A percentile compares a stretch with the other conserved stretches of the same genome.
These are phyloP conservation scores for Candidula unifasciata DNA, from an alignment of 2,888 invertebrate genomes.

Conservation along the genomic window DNA sequence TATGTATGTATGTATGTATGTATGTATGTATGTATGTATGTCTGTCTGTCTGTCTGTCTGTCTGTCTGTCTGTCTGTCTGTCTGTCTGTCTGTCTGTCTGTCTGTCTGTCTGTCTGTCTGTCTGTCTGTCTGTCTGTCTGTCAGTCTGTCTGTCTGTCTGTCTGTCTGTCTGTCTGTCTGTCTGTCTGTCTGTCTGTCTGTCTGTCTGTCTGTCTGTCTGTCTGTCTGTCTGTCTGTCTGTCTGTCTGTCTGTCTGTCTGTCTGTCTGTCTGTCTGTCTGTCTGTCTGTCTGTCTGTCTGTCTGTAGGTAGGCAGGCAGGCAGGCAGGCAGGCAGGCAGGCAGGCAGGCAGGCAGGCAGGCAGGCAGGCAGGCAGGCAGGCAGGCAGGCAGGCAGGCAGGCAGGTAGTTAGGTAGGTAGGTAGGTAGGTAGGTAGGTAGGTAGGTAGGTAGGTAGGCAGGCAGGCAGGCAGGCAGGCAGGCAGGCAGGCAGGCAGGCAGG, in stretches of 20 bases:
- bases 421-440: neutral
- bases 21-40: too few relatives aligned
- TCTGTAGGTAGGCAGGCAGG: too few relatives aligned
- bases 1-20: too few relatives aligned
- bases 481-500: too few relatives aligned
- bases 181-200: conserved; percentile 6
- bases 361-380: neutral
- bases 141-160: neutral
- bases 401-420: neutral
- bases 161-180: conserved; percentile 9
- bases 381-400: neutral
- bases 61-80: conserved; percentile 6
- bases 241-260: too few relatives aligned
- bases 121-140: conserved; percentile 10
- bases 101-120: conserved; percentile 1
- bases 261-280: too few relatives aligned
- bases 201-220: conserved; percentile 1
- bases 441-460: too few relatives aligned
- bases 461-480: neutral
- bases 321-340: too few relatives aligned
- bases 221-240: neutral
- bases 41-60: conserved; percentile 3
- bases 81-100: conserved; percentile 8
- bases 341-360: too few relatives aligned
- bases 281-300: too few relatives aligned